Evolutionary conservation across 2,888 invertebrate species (phyloP).

Genomic region (Latrodectus hesperus): DNA sequence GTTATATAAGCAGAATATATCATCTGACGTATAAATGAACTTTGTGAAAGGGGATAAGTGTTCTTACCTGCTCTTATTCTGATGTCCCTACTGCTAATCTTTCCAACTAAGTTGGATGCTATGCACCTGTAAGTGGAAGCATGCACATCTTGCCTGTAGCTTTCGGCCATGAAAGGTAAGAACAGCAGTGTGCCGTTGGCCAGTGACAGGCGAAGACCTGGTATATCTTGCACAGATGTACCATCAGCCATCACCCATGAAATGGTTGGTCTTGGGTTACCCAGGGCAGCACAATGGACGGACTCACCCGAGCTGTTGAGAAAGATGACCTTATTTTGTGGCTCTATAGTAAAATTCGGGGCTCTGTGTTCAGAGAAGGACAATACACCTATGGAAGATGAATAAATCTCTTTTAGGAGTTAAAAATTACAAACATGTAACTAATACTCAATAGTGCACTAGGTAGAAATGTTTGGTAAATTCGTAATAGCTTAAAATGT

Average conservation of each 20-base stretch:
- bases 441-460: no score
- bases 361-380: slow-evolving; percentile 63
- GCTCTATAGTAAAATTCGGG: slow-evolving; percentile 69
- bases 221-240: slow-evolving; percentile 59
- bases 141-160: slow-evolving; percentile 74
- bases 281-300: slow-evolving; percentile 69
- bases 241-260: slow-evolving; percentile 70
- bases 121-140: slow-evolving; percentile 63
- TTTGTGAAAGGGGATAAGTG: no score
- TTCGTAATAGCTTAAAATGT: no score
- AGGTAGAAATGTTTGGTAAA: no score
- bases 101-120: slow-evolving; percentile 73
- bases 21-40: no score
- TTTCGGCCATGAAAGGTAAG: slow-evolving; percentile 94
- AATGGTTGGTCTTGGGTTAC: slow-evolving; percentile 66
- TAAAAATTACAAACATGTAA: no score
- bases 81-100: slow-evolving; percentile 92
- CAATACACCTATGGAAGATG: slow-evolving; percentile 27
- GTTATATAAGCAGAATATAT: no score
- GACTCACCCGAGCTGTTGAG: slow-evolving; percentile 70
- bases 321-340: slow-evolving; percentile 69
- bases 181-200: slow-evolving; percentile 90
- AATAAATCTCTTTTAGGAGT: neutral
- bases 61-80: slow-evolving; percentile 94
- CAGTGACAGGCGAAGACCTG: slow-evolving; percentile 67